Percentiles rank a stretch among this genome's conserved stretches.
These are phyloP conservation scores for Tretioscincus oriximinensis DNA, from an alignment of 2,113 vertebrate species.

Conservation along the genomic window DNA sequence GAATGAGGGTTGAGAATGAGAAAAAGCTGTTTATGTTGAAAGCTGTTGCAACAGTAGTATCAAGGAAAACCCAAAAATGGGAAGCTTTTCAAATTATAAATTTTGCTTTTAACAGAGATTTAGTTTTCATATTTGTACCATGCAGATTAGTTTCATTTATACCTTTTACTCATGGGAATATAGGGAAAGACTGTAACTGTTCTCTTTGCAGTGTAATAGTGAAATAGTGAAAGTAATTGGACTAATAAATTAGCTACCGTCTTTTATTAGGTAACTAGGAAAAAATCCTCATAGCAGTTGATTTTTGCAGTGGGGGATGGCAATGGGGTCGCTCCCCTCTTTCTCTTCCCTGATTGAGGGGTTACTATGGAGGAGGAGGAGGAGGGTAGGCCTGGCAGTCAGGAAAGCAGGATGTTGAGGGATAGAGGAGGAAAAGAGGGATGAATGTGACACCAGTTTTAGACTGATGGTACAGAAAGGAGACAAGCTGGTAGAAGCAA, in stretches of 20 bases:
- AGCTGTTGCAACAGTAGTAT: conserved; percentile 13
- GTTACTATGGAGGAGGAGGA: too few relatives aligned
- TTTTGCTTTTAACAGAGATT: conserved; percentile 59
- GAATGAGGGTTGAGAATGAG: conserved; percentile 1
- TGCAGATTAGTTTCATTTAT: conserved; percentile 50
- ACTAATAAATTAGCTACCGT: neutral
- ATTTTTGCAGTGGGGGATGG: too few relatives aligned
- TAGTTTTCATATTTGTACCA: conserved; percentile 49
- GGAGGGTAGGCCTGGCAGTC: too few relatives aligned
- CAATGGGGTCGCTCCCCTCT: too few relatives aligned
- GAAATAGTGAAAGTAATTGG: conserved; percentile 27
- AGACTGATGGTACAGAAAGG: too few relatives aligned
- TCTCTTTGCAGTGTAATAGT: conserved; percentile 31
- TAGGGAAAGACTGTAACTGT: conserved; percentile 19
- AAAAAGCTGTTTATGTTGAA: conserved; percentile 37
- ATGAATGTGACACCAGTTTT: too few relatives aligned
- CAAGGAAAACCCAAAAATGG: conserved; percentile 36
- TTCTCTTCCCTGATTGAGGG: too few relatives aligned
- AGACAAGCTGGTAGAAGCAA: too few relatives aligned
- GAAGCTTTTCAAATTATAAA: conserved; percentile 66
- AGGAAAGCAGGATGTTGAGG: too few relatives aligned
- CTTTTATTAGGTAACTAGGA: conserved; percentile 13
- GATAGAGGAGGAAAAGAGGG: too few relatives aligned
- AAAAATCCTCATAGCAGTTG: too few relatives aligned
- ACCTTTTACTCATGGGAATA: conserved; percentile 37